Evolutionary conservation across 2,113 vertebrate species (phyloP).

Genomic region (Mystacornis crossleyi): DNA sequence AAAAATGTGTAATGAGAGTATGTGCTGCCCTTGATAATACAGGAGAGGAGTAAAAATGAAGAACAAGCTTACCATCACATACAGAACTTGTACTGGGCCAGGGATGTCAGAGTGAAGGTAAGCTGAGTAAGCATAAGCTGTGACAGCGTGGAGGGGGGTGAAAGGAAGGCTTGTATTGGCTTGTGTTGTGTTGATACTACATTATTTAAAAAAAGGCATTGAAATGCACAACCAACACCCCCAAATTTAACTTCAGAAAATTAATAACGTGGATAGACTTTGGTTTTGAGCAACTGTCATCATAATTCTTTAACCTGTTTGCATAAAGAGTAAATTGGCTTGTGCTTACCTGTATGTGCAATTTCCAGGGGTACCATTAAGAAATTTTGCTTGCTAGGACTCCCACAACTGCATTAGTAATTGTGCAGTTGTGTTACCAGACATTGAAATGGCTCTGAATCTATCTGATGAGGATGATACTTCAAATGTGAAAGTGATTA

Average conservation of each 20-base stretch:
- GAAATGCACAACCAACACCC: neutral
- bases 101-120: neutral
- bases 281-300: neutral
- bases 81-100: neutral
- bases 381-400: neutral
- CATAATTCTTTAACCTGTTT: neutral
- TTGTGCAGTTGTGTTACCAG: neutral
- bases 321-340: neutral
- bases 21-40: neutral
- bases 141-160: neutral
- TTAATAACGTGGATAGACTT: neutral
- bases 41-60: neutral
- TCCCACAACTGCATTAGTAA: neutral
- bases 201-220: neutral
- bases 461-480: neutral
- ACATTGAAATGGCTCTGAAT: neutral
- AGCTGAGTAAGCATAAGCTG: neutral
- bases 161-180: neutral
- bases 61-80: neutral
- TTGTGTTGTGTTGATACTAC: neutral
- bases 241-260: neutral
- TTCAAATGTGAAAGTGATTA: neutral
- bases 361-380: neutral
- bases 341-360: neutral
- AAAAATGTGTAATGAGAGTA: neutral